Percentiles rank a stretch among this genome's conserved stretches.
Evolutionary conservation across 2,797 vertebrate genomes (phyloP).

Genomic region (Smutsia gigantea): DNA sequence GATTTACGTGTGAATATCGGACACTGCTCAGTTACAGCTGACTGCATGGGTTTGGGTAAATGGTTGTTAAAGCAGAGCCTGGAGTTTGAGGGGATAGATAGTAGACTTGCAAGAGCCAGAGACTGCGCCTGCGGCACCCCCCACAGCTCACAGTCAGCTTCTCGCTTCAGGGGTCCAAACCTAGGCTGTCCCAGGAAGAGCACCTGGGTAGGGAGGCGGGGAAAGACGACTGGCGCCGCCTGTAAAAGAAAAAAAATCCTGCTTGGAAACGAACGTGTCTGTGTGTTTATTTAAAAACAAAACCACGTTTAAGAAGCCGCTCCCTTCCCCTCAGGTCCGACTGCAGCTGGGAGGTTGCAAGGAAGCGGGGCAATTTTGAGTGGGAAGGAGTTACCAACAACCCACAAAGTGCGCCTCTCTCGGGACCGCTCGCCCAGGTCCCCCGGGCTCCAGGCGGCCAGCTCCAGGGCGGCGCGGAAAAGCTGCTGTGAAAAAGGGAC

Average conservation of each 20-base stretch:
- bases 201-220: background rate
- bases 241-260: background rate
- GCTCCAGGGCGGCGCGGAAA: fast-evolving
- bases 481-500: background rate
- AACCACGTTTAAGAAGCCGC: background rate
- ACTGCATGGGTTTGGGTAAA: background rate
- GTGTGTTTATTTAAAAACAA: constrained; percentile 48
- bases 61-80: background rate
- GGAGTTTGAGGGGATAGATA: background rate
- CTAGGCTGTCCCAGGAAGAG: background rate
- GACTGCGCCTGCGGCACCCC: background rate
- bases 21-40: background rate
- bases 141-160: background rate
- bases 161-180: background rate
- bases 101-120: background rate
- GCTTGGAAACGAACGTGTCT: background rate
- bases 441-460: background rate
- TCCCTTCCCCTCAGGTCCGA: background rate
- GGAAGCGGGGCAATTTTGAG: background rate
- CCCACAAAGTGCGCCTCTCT: background rate
- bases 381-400: background rate
- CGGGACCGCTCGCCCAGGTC: background rate
- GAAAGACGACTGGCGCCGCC: background rate
- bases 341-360: background rate
- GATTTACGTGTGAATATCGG: background rate